phyloP scores from a whole-genome alignment of 1,140 invertebrate genomes.

The Drosophila sturtevanti region DNA sequence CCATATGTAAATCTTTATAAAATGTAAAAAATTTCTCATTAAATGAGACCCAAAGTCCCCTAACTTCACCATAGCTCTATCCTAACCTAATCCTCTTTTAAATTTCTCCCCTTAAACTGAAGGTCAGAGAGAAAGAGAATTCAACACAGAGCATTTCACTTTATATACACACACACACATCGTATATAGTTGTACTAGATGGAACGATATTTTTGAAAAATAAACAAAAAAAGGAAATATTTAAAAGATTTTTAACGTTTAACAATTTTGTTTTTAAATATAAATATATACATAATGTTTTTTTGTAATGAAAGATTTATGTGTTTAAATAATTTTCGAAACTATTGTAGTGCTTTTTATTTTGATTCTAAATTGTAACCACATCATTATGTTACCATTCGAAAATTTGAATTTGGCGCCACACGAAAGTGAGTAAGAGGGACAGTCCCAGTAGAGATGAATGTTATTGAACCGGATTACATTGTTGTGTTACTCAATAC shows the following conservation, averaged over 20 bases:
- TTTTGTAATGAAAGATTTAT: not conserved
- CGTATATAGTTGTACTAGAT: slow-evolving; percentile 62
- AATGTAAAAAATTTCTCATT: slow-evolving; percentile 62
- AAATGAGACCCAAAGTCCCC: slow-evolving; percentile 54
- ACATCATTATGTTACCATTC: not conserved
- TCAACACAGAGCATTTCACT: slow-evolving; percentile 71
- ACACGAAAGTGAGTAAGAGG: not conserved
- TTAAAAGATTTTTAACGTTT: slow-evolving; percentile 69
- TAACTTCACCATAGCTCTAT: slow-evolving; percentile 5
- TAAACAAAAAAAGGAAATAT: slow-evolving; percentile 61
- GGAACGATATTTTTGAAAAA: slow-evolving; percentile 78
- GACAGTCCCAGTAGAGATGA: not conserved
- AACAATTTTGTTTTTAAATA: slow-evolving; percentile 22
- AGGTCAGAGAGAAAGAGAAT: slow-evolving; percentile 54
- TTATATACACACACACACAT: slow-evolving; percentile 60
- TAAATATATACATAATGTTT: not conserved
- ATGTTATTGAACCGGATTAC: too few relatives aligned
- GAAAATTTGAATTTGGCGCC: not conserved
- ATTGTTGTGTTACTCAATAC: slow-evolving; percentile 16
- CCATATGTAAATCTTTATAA: slow-evolving; percentile 70
- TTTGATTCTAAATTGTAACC: not conserved
- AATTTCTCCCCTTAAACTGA: slow-evolving; percentile 39
- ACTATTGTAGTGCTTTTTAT: not conserved
- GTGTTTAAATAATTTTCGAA: not conserved
- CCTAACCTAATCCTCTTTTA: slow-evolving; percentile 23